Conservation (phyloP, 2,797 vertebrate species). For the Spinibarbus caldwelli region DNA sequence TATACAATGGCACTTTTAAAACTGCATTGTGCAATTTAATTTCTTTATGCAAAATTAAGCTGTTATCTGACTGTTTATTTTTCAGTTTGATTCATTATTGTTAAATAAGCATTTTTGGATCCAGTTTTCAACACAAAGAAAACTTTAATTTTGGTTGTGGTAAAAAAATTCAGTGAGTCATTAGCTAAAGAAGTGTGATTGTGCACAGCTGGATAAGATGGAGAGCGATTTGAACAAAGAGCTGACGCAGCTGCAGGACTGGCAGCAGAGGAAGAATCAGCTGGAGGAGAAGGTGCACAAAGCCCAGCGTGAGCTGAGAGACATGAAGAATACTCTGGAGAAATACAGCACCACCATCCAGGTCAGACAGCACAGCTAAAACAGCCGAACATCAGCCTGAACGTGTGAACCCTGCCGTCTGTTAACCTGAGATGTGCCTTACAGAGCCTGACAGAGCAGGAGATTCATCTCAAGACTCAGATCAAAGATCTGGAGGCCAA, state of each 20-base stretch:
- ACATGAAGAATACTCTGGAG: slow-evolving; percentile 92
- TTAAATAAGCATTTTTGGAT: background rate
- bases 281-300: slow-evolving; percentile 86
- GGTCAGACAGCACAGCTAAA: slow-evolving; percentile 71
- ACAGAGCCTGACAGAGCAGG: slow-evolving; percentile 90
- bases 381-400: background rate
- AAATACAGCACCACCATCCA: slow-evolving; percentile 91
- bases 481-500: slow-evolving; percentile 90
- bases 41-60: too few relatives aligned
- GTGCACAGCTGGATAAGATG: slow-evolving; percentile 85
- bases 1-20: background rate
- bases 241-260: slow-evolving; percentile 75
- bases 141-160: background rate
- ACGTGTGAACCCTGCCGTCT: background rate
- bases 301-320: slow-evolving; percentile 75
- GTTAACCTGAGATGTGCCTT: slow-evolving; percentile 12
- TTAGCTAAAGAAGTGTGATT: slow-evolving; percentile 2
- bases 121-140: background rate
- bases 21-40: background rate
- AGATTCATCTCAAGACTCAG: slow-evolving; percentile 82
- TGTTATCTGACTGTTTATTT: background rate
- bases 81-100: background rate
- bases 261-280: slow-evolving; percentile 82
- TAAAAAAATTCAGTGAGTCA: background rate
- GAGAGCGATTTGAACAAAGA: slow-evolving; percentile 85